A percentile compares a stretch with the other conserved stretches of the same genome.
These are phyloP conservation scores for Noturus placidus DNA, from an alignment of 2,113 vertebrate species.

Conservation along the genomic window DNA sequence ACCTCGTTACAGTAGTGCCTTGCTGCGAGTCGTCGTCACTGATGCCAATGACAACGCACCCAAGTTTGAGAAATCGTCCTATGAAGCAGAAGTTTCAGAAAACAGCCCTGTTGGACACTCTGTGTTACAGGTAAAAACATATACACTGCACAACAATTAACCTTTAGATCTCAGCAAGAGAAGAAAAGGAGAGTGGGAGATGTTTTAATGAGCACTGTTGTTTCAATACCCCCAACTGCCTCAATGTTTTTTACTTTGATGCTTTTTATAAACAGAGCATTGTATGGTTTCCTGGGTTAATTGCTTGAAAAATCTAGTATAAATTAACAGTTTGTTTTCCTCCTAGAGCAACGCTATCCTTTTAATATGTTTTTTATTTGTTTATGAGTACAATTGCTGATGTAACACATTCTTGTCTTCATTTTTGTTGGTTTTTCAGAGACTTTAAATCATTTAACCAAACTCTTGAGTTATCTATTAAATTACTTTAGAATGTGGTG, in stretches of 20 bases:
- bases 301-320: constrained; percentile 39
- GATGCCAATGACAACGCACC: constrained; percentile 94
- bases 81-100: constrained; percentile 89
- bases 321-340: constrained; percentile 8
- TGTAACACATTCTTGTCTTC: background rate
- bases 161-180: constrained; percentile 33
- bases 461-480: background rate
- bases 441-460: constrained; percentile 1
- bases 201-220: constrained; percentile 50
- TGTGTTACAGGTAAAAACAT: constrained; percentile 86
- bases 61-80: constrained; percentile 88
- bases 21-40: constrained; percentile 89
- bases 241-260: constrained; percentile 48
- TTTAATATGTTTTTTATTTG: constrained; percentile 4
- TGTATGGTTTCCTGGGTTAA: constrained; percentile 25
- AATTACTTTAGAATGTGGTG: constrained; percentile 1
- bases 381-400: background rate
- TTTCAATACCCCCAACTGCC: constrained; percentile 36
- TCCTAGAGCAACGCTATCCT: background rate
- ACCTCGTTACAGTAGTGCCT: constrained; percentile 88
- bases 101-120: constrained; percentile 96
- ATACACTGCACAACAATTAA: constrained; percentile 1
- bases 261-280: constrained; percentile 40
- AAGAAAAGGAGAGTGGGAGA: constrained; percentile 34
- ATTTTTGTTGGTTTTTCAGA: background rate